These are phyloP conservation scores for Parochlus steinenii DNA, from an alignment of 2,888 invertebrate species.

Conservation along the genomic window DNA sequence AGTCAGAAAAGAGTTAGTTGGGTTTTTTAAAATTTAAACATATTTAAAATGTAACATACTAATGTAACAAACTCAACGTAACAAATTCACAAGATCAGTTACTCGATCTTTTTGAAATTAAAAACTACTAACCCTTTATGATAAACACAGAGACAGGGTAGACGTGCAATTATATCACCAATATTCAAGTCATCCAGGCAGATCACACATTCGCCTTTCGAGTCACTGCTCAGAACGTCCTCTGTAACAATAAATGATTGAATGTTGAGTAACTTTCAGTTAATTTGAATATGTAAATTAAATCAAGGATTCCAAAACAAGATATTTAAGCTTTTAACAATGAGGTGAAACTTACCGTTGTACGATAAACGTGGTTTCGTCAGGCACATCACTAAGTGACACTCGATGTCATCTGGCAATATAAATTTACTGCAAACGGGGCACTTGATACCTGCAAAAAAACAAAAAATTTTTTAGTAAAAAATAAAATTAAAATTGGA, in stretches of 20 bases:
- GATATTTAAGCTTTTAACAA: not conserved
- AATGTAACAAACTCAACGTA: no score
- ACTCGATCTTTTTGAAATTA: not conserved
- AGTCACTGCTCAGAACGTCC: constrained; percentile 78
- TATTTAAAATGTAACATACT: constrained; percentile 7
- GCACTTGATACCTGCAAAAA: constrained; percentile 87
- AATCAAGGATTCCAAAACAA: not conserved
- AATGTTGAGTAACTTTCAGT: no score
- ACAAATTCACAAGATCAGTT: no score
- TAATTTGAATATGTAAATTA: not conserved
- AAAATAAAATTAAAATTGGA: no score
- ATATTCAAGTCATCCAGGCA: constrained; percentile 92
- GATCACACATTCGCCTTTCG: constrained; percentile 97
- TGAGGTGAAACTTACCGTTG: constrained; percentile 54
- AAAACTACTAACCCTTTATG: constrained; percentile 68
- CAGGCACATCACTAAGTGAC: constrained; percentile 98
- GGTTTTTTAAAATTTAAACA: constrained; percentile 16
- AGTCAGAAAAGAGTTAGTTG: constrained; percentile 12
- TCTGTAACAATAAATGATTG: constrained; percentile 45
- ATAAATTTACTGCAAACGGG: constrained; percentile 98
- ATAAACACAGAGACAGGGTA: constrained; percentile 98
- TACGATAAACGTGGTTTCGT: constrained; percentile 97
- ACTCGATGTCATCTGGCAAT: constrained; percentile 96
- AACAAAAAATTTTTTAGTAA: no score
- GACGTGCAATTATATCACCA: constrained; percentile 93